Conservation (phyloP, 2,797 vertebrate species). For the Morelia viridis region DNA sequence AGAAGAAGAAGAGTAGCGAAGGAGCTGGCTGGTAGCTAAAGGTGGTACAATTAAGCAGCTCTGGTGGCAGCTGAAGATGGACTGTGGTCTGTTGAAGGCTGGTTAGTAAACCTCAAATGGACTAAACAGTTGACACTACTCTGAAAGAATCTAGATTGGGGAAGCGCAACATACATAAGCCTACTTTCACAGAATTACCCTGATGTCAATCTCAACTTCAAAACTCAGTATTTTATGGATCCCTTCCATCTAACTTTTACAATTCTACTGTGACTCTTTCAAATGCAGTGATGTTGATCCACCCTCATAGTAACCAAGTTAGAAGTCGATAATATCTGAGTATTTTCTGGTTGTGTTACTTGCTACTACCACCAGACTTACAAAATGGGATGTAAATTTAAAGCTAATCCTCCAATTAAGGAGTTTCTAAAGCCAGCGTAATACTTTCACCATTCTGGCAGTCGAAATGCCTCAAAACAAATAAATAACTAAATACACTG, state of each 20-base stretch:
- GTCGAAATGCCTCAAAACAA: slow-evolving; percentile 14
- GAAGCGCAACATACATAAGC: too few relatives aligned
- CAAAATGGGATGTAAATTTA: neutral
- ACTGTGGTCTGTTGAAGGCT: too few relatives aligned
- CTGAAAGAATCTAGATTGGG: too few relatives aligned
- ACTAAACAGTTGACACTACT: too few relatives aligned
- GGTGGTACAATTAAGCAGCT: too few relatives aligned
- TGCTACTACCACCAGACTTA: neutral
- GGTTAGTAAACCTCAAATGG: too few relatives aligned
- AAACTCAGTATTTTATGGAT: neutral
- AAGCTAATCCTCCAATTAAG: neutral
- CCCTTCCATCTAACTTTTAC: neutral
- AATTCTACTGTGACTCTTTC: neutral
- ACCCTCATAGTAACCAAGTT: neutral
- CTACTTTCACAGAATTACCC: neutral
- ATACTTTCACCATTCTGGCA: slow-evolving; percentile 16
- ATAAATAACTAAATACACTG: neutral
- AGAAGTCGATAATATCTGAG: neutral
- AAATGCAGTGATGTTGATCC: neutral
- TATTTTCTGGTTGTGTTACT: neutral
- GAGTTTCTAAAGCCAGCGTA: neutral
- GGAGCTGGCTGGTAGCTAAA: too few relatives aligned
- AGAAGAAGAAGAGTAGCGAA: too few relatives aligned
- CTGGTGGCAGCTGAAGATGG: too few relatives aligned
- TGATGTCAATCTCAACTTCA: neutral